phyloP scores from a whole-genome alignment of 2,888 invertebrate species.

The Drosophila stalkeri region DNA sequence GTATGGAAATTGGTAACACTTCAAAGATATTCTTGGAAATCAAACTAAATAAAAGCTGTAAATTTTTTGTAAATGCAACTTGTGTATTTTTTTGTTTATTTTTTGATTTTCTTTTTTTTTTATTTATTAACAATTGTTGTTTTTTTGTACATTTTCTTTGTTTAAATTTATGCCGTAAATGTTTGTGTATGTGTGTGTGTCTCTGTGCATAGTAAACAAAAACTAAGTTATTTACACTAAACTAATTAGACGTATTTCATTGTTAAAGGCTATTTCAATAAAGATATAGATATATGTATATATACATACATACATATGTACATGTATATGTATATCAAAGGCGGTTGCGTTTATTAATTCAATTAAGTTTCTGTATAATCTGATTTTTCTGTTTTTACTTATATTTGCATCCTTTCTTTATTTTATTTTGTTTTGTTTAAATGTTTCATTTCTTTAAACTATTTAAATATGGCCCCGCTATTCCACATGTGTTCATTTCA shows the following conservation, averaged over 20 bases:
- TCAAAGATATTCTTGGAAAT: neutral
- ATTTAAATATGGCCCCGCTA: constrained; percentile 85
- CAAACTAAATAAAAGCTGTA: constrained; percentile 15
- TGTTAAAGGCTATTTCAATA: constrained; percentile 63
- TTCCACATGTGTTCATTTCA: constrained; percentile 83
- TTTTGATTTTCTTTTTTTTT: constrained; percentile 29
- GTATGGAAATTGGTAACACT: neutral
- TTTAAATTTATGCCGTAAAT: constrained; percentile 72
- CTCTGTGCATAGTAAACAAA: constrained; percentile 74
- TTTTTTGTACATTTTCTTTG: constrained; percentile 73
- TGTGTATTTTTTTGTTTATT: constrained; percentile 45
- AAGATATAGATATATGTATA: constrained; percentile 67
- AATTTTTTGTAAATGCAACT: constrained; percentile 65
- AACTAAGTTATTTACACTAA: constrained; percentile 79
- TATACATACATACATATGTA: constrained; percentile 44
- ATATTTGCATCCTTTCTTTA: constrained; percentile 3
- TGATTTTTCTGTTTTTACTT: constrained; percentile 33
- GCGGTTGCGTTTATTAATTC: constrained; percentile 67
- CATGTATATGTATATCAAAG: constrained; percentile 77
- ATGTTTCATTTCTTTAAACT: constrained; percentile 58
- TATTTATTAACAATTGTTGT: constrained; percentile 70
- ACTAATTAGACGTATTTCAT: constrained; percentile 59
- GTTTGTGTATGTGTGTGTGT: constrained; percentile 48
- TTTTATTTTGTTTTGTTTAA: constrained; percentile 11
- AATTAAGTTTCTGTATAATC: constrained; percentile 70